phyloP scores from a whole-genome alignment of 2,797 vertebrate species.

The Pogoniulus pusillus region DNA sequence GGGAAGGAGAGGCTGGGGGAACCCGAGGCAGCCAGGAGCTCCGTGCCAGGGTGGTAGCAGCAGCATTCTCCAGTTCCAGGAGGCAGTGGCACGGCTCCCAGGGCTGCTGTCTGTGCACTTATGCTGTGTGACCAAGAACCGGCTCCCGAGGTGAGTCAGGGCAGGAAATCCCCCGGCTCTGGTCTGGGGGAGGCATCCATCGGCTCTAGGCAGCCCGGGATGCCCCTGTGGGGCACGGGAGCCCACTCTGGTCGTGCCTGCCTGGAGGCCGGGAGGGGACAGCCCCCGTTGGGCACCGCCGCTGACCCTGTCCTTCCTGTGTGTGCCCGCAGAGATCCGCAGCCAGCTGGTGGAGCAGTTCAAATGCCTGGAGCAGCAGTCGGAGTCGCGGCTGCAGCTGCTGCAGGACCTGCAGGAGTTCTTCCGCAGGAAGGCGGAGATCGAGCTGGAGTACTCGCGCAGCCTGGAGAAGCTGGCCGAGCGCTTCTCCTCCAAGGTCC shows the following conservation, averaged over 20 bases:
- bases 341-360: constrained; percentile 97
- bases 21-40: too few relatives aligned
- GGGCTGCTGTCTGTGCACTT: not conserved
- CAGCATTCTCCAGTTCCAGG: not conserved
- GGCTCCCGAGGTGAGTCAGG: not conserved
- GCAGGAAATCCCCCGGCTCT: not conserved
- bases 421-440: constrained; percentile 96
- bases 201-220: not conserved
- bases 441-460: constrained; percentile 95
- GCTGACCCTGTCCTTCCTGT: not conserved
- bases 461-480: constrained; percentile 97
- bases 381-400: constrained; percentile 93
- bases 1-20: not conserved
- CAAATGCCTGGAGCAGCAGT: constrained; percentile 98
- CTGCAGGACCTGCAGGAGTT: constrained; percentile 98
- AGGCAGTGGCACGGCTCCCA: not conserved
- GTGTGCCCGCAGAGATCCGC: constrained; percentile 88
- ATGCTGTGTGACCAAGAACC: not conserved
- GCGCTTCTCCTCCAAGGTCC: constrained; percentile 95
- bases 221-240: not conserved
- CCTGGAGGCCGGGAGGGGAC: too few relatives aligned
- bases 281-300: not conserved
- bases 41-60: not conserved
- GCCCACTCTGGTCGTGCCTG: not conserved
- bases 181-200: not conserved